phyloP scores from a whole-genome alignment of 2,888 invertebrate genomes.

The Steinernema scapterisci region DNA sequence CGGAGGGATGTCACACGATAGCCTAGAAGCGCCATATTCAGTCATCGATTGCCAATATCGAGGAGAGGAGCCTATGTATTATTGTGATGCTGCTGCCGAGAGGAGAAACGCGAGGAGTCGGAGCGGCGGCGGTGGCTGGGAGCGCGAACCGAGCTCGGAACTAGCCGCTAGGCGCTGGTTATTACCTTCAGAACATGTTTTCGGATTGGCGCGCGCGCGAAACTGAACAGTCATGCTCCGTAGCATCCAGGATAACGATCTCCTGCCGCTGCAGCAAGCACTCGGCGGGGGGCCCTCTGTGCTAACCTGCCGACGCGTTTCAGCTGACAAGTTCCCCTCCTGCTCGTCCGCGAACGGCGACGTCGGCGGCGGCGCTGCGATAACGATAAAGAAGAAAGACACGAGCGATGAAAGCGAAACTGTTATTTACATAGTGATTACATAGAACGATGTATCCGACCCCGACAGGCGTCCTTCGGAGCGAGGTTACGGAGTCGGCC shows the following conservation, averaged over 20 bases:
- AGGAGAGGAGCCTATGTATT: constrained; percentile 8
- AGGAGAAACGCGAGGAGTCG: background rate
- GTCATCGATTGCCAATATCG: constrained; percentile 25
- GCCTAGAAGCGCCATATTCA: background rate
- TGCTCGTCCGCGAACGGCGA: background rate
- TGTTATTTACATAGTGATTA: constrained; percentile 31
- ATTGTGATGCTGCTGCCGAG: constrained; percentile 11
- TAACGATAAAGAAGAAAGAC: background rate
- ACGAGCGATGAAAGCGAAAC: constrained; percentile 30
- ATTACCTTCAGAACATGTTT: constrained; percentile 25
- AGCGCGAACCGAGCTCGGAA: background rate
- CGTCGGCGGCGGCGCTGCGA: background rate
- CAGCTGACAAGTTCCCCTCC: constrained; percentile 20
- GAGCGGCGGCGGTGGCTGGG: background rate
- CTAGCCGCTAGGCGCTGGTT: background rate
- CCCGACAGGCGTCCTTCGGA: constrained; percentile 1
- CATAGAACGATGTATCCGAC: constrained; percentile 23
- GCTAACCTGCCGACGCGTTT: constrained; percentile 13
- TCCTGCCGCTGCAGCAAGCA: background rate
- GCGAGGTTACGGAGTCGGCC: background rate
- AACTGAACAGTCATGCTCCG: constrained; percentile 25
- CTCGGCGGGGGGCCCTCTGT: background rate
- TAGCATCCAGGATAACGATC: constrained; percentile 4
- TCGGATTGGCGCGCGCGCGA: background rate
- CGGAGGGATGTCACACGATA: background rate